Evolutionary conservation across 1,140 invertebrate species (phyloP), one percentile per base, ranked within the genome.

Genomic region (Choristoneura fumiferana): DNA sequence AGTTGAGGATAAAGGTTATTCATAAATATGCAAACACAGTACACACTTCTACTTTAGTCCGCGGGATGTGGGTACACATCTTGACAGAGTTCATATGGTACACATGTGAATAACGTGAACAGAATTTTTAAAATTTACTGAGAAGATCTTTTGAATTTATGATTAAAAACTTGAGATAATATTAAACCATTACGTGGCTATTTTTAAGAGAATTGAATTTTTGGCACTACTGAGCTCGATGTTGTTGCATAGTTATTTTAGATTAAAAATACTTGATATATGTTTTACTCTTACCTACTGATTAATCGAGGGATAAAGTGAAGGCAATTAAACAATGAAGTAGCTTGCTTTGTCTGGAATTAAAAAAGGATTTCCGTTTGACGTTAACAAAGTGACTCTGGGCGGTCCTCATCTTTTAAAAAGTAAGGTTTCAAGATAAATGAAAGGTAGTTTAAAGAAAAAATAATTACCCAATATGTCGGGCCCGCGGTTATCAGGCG

Each of bases 391-490:
- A 81, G 71, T 59, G 59, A 35, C 39, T 35, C 60, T 69, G 74
- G 75, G 70, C 74, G 72, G 69, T 74, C 67, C 62, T 49, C 39
- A 58, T 58, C 54, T 58, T 61, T n/a, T 58, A 62, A 67, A 71
- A 73, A 67, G 65, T 61, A 71, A 76, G 63, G 64, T 68, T 71
- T 65, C 56, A 66, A 72, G 64, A 74, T 76, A 73, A 78, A 84
- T 76, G 76, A 74, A 78, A 81, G 74, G 61, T 73, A 66, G 65
- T 83, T 81, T 73, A 63, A 71, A 64, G 68, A 71, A 80, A 76
- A 84, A 84, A 86, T 84, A 86, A 86, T 84, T 83, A 80, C 74
- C 69, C 70, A 73, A 77, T 80, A 69, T 66, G 65, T 70, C 75
- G 60, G 60, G 57, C 64, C 22, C 29, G 60, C 64, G 67, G 71